phyloP scores from a whole-genome alignment of 64 coral and sea anemone genomes.

The Pocillopora verrucosa region DNA sequence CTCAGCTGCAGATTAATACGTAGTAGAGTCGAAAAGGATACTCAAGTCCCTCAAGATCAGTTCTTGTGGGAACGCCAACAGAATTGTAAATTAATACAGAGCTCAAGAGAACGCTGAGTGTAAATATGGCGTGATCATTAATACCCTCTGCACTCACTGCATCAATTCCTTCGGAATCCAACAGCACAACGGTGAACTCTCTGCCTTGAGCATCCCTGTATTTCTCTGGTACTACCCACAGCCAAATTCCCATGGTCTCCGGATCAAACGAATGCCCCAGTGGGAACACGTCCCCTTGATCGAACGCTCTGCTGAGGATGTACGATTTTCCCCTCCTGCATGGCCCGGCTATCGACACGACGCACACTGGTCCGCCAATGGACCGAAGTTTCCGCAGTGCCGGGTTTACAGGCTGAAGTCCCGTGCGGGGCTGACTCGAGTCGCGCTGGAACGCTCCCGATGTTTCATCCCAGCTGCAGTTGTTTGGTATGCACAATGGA shows the following conservation, averaged over 20 bases:
- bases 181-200: conserved; percentile 58
- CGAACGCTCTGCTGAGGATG: conserved; percentile 62
- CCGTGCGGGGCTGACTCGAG: background rate
- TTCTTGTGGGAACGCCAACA: conserved; percentile 56
- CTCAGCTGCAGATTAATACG: too few relatives aligned
- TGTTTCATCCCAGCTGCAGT: conserved; percentile 49
- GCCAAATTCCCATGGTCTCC: conserved; percentile 70
- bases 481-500: conserved; percentile 57
- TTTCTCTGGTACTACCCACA: conserved; percentile 68
- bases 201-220: conserved; percentile 25
- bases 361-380: conserved; percentile 51
- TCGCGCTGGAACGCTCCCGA: conserved; percentile 17
- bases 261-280: conserved; percentile 65
- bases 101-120: conserved; percentile 56
- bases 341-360: conserved; percentile 66
- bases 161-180: conserved; percentile 69
- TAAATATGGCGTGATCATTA: conserved; percentile 62
- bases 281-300: conserved; percentile 61
- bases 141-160: conserved; percentile 38
- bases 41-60: conserved; percentile 67
- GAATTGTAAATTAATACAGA: conserved; percentile 75
- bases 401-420: conserved; percentile 13
- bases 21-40: conserved; percentile 32
- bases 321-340: conserved; percentile 67
- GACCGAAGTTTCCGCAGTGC: conserved; percentile 42